Evolutionary conservation across 2,888 invertebrate genomes (phyloP).

Genomic region (Ferdinandea cuprea): DNA sequence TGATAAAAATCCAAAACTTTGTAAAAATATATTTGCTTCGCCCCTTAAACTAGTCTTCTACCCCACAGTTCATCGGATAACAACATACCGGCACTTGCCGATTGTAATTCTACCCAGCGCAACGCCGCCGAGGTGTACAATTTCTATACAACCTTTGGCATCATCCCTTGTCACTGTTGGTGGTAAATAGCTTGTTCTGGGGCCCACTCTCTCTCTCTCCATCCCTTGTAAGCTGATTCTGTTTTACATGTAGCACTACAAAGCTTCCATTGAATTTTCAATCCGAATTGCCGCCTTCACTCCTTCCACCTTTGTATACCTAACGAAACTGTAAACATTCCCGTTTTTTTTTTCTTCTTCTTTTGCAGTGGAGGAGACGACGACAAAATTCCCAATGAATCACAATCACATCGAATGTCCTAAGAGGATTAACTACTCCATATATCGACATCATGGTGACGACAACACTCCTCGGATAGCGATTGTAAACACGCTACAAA

Average conservation of each 20-base stretch:
- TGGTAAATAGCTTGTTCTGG: slow-evolving; percentile 33
- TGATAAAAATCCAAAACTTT: too few species aligned
- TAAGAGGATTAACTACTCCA: slow-evolving; percentile 47
- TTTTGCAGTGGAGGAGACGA: slow-evolving; percentile 38
- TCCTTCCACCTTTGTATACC: neutral
- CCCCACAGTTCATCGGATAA: slow-evolving; percentile 32
- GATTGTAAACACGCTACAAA: slow-evolving; percentile 50
- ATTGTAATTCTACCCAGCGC: slow-evolving; percentile 36
- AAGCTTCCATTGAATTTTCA: slow-evolving; percentile 12
- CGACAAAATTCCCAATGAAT: slow-evolving; percentile 49
- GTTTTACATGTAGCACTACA: slow-evolving; percentile 9
- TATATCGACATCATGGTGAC: slow-evolving; percentile 33
- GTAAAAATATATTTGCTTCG: neutral
- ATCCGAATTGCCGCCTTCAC: slow-evolving; percentile 3
- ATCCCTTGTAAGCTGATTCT: slow-evolving; percentile 39
- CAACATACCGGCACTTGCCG: slow-evolving; percentile 14
- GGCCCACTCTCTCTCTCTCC: slow-evolving; percentile 23
- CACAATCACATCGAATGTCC: slow-evolving; percentile 17
- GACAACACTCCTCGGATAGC: slow-evolving; percentile 13
- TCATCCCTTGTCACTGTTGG: slow-evolving; percentile 37
- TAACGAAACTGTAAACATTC: neutral
- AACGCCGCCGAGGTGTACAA: slow-evolving; percentile 9
- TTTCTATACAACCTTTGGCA: slow-evolving; percentile 34
- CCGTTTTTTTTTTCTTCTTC: slow-evolving; percentile 27
- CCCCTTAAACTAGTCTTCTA: neutral